These are phyloP conservation scores for Picathartes gymnocephalus DNA, from an alignment of 2,113 vertebrate genomes.

Conservation along the genomic window DNA sequence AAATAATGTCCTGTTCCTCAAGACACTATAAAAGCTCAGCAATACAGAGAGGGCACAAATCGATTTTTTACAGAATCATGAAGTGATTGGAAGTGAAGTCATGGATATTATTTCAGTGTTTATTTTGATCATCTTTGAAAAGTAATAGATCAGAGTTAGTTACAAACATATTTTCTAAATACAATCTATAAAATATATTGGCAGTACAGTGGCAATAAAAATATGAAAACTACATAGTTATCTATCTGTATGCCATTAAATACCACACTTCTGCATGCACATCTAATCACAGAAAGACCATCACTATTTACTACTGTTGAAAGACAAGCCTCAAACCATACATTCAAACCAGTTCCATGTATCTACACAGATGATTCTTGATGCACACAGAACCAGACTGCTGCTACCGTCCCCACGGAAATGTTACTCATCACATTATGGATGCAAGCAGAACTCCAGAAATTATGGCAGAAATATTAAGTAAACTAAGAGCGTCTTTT, in stretches of 20 bases:
- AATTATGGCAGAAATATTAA: background rate
- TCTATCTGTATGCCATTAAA: background rate
- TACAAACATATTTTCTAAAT: background rate
- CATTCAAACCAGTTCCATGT: background rate
- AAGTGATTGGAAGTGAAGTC: no score
- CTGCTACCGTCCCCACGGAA: background rate
- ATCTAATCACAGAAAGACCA: background rate
- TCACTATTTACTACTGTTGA: background rate
- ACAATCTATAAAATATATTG: background rate
- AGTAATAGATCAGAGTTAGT: background rate
- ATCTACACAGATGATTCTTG: rapidly evolving
- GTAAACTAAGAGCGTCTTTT: background rate
- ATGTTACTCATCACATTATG: background rate
- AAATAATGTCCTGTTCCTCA: background rate
- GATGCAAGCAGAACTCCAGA: background rate
- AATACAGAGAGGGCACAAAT: background rate
- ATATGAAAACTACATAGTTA: background rate
- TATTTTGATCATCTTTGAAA: background rate
- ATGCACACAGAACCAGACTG: background rate
- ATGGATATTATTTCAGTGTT: background rate
- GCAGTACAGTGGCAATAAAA: background rate
- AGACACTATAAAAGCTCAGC: background rate
- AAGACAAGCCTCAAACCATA: background rate
- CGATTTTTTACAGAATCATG: background rate
- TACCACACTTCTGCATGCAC: background rate